Base-by-base conservation (phyloP, 2,113 vertebrate species). In the Meleagris gallopavo region DNA sequence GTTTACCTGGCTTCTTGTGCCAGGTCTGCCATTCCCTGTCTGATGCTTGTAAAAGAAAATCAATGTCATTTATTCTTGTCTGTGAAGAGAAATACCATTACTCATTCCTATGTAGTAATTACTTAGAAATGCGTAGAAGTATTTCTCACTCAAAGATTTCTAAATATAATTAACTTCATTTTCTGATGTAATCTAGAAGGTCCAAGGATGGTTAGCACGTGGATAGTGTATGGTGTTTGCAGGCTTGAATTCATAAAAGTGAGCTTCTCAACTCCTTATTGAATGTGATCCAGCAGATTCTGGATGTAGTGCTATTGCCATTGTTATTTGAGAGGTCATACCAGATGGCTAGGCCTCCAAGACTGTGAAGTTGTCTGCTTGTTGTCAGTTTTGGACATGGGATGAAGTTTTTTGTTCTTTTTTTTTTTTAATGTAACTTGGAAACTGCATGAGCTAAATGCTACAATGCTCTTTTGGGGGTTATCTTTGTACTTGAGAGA, bases 1-100 rank as follows among this genome's bases (percentile, higher is more conserved):
- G n/a, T n/a, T n/a, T n/a, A 88, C n/a, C 43, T 92, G 43, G 29
- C 34, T 86, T 77, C 45, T 58, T 67, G 19, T 71, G 60, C 41
- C 58, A 73, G 10, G 11, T 83, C n/a, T 95, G 61, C 81, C 36
- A 22, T 84, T 88, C 48, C 38, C 8, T 80, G 36, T 73, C 40
- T 74, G 46, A 71, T 45, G 30, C 58, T 77, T 75, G 45, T 29
- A 8, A 32, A 67, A 40, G 38, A 52, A 57, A 85, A 38, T 4
- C 14, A 34, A 3, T 52, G 34, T 79, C 8, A 69, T 73, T 83
- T 83, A 34, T 70, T 88, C 36, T 58, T 72, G 10, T 61, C 50
- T 70, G 0, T 58, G 41, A 45, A 81, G 62, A 92, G 45, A 74
- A 89, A 17, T 74, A 32, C 3, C 15, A 22, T 58, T 85, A 52